Base-by-base conservation (phyloP, 1,140 invertebrate genomes). In the Bicyclus anynana region DNA sequence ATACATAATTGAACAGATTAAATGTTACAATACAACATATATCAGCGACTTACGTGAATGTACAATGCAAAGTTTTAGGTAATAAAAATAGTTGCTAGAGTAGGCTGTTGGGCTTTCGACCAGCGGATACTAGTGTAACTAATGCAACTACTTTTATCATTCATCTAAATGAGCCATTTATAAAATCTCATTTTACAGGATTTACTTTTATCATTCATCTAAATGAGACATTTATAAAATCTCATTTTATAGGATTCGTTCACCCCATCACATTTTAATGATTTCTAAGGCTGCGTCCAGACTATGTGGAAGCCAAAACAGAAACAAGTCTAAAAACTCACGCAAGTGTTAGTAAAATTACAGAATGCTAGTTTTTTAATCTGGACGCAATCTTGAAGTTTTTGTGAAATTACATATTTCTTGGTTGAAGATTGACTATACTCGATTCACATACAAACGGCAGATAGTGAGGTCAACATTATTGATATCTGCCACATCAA, bases 31-130 rank as follows among this genome's bases (percentile, higher is more conserved):
- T 35, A 51, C 46, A 53, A 53, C 27, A 51, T 18, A 47, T 29
- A 33, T 35, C 59, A 65, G 74, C 71, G 71, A 69, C 69, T 67
- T 66, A 57, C 29, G 29, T 33, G 29, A 33, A 33, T 33, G 29
- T 61, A 62, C 56, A 62, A 60, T 64, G 62, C 61, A 51, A 62
- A 73, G 80, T 80, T 81, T 85, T 83, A 84, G 80, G 60, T 84
- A 84, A 84, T 84, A 85, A 85, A 87, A 84, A 84, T 84, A 84
- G 76, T 75, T 72, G 80, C 50, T 63, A 49, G 59, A 68, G 66
- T 69, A 73, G 59, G 59, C 54, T 44, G 42, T 46, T 37, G 49
- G 27, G 26, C 10, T 20, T 16, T 18, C 26, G 50, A 21, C 44
- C 16, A 47, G 21, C 27, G 44, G 2, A 13, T 9, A 47, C 17